Base-by-base conservation (phyloP, 1,140 invertebrate species). In the Muscidifurax raptorellus region DNA sequence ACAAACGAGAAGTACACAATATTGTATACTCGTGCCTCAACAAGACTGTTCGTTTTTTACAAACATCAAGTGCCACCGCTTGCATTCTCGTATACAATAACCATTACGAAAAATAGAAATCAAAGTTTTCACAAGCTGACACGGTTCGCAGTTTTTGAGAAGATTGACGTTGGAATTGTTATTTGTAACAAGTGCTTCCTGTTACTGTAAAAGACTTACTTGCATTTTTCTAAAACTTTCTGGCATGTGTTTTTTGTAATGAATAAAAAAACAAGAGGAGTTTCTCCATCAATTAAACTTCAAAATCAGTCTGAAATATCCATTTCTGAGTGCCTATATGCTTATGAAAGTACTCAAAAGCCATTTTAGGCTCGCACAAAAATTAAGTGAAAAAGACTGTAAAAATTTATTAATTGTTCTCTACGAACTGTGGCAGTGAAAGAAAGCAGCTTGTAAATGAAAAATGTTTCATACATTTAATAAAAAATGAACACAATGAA, bases 1-100 rank as follows among this genome's bases (percentile, higher is more conserved):
- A 40, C 66, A 64, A 22, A 74, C 67, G 22, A 84, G 47, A 67
- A 40, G 47, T 79, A 84, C n/a, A 32, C 40, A 47, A 71, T 18
- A 80, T 59, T 78, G 40, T 80, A 78, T 72, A 74, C 69, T 84
- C 25, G 83, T 80, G 83, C 83, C 83, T 84, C 75, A 44, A 84
- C 0, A 80, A 80, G 77, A 80, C 76, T 83, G 64, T 77, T 69
- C 44, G 44, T 80, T 47, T 66, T 74, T 66, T n/a, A 28, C 15
- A 72, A 74, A 74, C 36, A 84, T 36, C 32, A 40, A 75, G 83
- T 75, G 77, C 64, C 32, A 75, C 32, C 71, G 27, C 47, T 74
- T 80, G 47, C 83, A 84, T 75, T 84, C 40, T 79, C 15, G 12
- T 78, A 76, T 27, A 69, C n/a, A 22, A 66, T 79, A 71, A 30